A percentile compares a stretch with the other conserved stretches of the same genome.
Conservation (phyloP, 2,113 vertebrate species). For the Solea senegalensis region DNA sequence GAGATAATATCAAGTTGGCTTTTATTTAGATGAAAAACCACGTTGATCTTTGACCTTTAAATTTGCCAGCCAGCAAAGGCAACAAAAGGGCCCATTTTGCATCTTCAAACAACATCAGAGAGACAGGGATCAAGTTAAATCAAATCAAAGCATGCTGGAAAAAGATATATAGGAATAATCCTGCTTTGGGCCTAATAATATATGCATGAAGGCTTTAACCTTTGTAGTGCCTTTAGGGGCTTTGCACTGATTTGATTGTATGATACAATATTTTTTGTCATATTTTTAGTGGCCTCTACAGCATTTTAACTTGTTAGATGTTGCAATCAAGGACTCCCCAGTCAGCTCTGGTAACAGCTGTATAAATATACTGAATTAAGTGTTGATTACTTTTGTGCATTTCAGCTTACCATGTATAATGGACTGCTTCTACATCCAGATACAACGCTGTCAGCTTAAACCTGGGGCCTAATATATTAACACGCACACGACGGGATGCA, state of each 20-base stretch:
- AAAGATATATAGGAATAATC: slow-evolving; percentile 35
- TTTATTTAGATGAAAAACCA: slow-evolving; percentile 59
- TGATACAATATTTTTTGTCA: background rate
- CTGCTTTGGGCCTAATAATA: slow-evolving; percentile 16
- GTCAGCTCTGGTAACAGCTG: background rate
- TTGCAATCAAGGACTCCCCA: background rate
- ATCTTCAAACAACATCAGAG: slow-evolving; percentile 63
- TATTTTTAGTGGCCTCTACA: background rate
- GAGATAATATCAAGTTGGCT: slow-evolving; percentile 67
- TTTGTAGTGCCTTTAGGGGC: background rate
- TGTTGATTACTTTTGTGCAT: slow-evolving; percentile 7
- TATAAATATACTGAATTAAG: background rate
- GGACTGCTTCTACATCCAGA: background rate
- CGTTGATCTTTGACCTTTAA: slow-evolving; percentile 59
- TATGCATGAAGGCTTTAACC: background rate
- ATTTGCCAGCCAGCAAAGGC: slow-evolving; percentile 34
- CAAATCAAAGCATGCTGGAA: slow-evolving; percentile 61
- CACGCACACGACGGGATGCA: background rate
- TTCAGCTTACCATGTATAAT: background rate
- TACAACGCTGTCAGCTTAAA: background rate
- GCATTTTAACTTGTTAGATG: background rate
- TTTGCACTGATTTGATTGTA: background rate
- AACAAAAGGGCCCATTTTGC: slow-evolving; percentile 59
- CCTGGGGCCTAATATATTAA: no score
- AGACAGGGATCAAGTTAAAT: slow-evolving; percentile 59